Evolutionary conservation across 2,797 vertebrate species (phyloP).

Genomic region (Ctenosaura bakeri): DNA sequence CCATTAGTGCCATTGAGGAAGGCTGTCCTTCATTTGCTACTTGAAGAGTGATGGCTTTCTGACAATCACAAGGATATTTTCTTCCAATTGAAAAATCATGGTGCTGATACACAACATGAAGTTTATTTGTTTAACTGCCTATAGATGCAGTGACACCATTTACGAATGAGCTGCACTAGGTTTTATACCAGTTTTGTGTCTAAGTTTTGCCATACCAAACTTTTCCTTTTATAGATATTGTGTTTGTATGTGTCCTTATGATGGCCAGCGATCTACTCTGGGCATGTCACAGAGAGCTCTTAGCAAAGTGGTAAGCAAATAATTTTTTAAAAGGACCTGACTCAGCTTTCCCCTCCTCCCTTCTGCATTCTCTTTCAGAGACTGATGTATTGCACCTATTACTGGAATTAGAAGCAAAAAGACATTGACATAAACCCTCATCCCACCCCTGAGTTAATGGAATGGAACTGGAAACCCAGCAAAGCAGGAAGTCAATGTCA

Average conservation of each 20-base stretch:
- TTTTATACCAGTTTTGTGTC: background rate
- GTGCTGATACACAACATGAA: background rate
- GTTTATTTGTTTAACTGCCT: background rate
- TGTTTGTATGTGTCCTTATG: background rate
- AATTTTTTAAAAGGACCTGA: background rate
- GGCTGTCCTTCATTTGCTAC: background rate
- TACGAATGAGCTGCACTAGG: background rate
- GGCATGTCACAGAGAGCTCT: background rate
- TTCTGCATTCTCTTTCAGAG: background rate
- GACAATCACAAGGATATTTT: background rate
- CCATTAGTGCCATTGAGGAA: background rate
- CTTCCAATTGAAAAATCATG: background rate
- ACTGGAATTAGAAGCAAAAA: slow-evolving; percentile 35
- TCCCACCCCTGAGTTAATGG: slow-evolving; percentile 29
- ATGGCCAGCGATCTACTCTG: background rate
- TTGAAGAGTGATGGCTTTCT: background rate
- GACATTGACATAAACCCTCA: background rate
- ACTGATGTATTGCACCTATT: slow-evolving; percentile 34
- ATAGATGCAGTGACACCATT: background rate
- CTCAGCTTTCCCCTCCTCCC: background rate
- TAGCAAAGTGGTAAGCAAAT: slow-evolving; percentile 19
- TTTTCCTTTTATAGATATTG: background rate
- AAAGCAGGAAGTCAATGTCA: slow-evolving; percentile 32
- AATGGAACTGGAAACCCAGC: slow-evolving; percentile 42
- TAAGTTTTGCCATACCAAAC: background rate